These are phyloP conservation scores for Luperina testacea DNA, from an alignment of 2,888 invertebrate genomes.

Conservation along the genomic window DNA sequence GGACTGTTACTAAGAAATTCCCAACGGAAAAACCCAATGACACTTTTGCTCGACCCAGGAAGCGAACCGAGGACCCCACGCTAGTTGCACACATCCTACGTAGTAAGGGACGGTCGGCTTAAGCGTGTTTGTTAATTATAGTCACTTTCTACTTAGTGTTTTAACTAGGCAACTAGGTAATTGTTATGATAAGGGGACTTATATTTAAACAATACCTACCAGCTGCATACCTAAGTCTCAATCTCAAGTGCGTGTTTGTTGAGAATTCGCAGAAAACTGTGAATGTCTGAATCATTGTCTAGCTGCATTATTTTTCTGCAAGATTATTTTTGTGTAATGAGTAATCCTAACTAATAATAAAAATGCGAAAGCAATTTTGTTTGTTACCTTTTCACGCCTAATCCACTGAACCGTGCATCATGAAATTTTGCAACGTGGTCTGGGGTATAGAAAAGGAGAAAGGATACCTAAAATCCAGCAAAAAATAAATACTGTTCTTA, in stretches of 20 bases:
- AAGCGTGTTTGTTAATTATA: not conserved
- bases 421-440: too few species aligned
- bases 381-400: too few species aligned
- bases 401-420: too few species aligned
- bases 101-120: not conserved
- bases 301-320: not conserved
- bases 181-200: constrained; percentile 19
- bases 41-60: too few species aligned
- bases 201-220: constrained; percentile 9
- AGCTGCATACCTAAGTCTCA: not conserved
- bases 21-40: too few species aligned
- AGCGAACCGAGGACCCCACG: too few species aligned
- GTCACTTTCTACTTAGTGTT: not conserved
- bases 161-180: not conserved
- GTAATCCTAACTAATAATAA: too few species aligned
- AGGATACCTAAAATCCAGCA: too few species aligned
- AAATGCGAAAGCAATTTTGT: too few species aligned
- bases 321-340: not conserved
- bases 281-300: constrained; percentile 13
- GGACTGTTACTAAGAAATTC: too few species aligned
- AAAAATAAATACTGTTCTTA: too few species aligned
- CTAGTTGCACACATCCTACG: not conserved
- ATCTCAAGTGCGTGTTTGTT: constrained; percentile 3
- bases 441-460: too few species aligned
- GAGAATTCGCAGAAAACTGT: constrained; percentile 16